These are phyloP conservation scores for Lordiphosa andalusiaca DNA, from an alignment of 2,888 invertebrate species.

Conservation along the genomic window DNA sequence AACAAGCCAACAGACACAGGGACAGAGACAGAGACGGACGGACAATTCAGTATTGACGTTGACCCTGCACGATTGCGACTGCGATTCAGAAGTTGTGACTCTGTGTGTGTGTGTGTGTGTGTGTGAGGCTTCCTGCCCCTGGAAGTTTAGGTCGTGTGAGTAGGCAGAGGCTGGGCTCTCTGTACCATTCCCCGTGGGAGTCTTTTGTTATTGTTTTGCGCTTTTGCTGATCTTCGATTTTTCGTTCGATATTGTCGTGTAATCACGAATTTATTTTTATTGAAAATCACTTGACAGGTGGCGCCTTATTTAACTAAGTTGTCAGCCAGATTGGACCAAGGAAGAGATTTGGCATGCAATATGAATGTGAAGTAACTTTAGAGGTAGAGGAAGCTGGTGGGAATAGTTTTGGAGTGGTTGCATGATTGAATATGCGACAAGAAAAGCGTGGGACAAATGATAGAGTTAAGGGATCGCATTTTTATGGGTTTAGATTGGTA, in stretches of 20 bases:
- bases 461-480: too few relatives aligned
- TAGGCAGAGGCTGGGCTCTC: slow-evolving; percentile 43
- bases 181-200: slow-evolving; percentile 64
- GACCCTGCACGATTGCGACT: slow-evolving; percentile 79
- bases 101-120: slow-evolving; percentile 24
- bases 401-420: too few relatives aligned
- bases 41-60: slow-evolving; percentile 63
- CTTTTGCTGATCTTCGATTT: slow-evolving; percentile 63
- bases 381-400: too few relatives aligned
- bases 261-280: slow-evolving; percentile 80
- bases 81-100: slow-evolving; percentile 75
- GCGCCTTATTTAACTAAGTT: slow-evolving; percentile 77
- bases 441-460: too few relatives aligned
- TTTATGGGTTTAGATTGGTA: too few relatives aligned
- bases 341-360: not conserved
- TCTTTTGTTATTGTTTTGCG: slow-evolving; percentile 64
- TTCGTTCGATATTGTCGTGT: slow-evolving; percentile 76
- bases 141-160: slow-evolving; percentile 59
- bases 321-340: slow-evolving; percentile 48
- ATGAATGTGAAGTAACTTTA: too few relatives aligned
- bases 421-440: too few relatives aligned
- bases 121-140: slow-evolving; percentile 56
- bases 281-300: slow-evolving; percentile 79
- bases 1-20: slow-evolving; percentile 67
- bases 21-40: slow-evolving; percentile 29